Base-by-base conservation (phyloP, 1,140 invertebrate species). In the Brachionus rubens region DNA sequence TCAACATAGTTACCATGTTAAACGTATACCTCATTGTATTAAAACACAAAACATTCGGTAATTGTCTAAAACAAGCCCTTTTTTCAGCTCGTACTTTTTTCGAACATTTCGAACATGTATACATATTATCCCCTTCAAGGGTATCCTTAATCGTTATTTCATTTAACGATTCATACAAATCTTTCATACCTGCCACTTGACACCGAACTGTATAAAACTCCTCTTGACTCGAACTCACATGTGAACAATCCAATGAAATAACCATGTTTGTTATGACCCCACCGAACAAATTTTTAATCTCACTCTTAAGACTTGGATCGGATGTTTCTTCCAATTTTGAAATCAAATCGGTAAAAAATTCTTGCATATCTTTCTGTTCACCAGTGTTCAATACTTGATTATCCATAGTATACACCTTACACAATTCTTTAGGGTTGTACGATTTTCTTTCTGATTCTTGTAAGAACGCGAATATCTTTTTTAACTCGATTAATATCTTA, bases 11-110 rank as follows among this genome's bases (percentile, higher is more conserved):
- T 0, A 94, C 88, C 93, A 96, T 96, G 82, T 96, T 96, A 82
- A 96, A 97, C 0, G 93, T 94, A 79, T 96, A 97, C n/a, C 94
- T 87, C 93, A 97, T 95, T 0, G 94, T 97, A 82, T 97, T 97
- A 81, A 96, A 95, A 81, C 93, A 96, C 14, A 97, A 83, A 77
- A 96, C 95, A 75, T 91, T 90, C 0, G 94, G 94, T 10, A 97
- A 83, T 80, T 92, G 92, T 80, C 94, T 95, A 80, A 96, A 96
- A 83, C 94, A 96, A 0, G 93, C 93, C 59, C 90, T 86, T 83
- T 96, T 96, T 82, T 96, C 93, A 0, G 94, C 94, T 47, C 93
- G 86, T 16, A 96, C 93, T 88, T 96, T 96, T 80, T 91, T 92
- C 0, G 92, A 90, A 83, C 94, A 97, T 68, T 94, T 91, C 6